Evolutionary conservation across 2,113 vertebrate genomes (phyloP).

Genomic region (Melanocharis versteri): DNA sequence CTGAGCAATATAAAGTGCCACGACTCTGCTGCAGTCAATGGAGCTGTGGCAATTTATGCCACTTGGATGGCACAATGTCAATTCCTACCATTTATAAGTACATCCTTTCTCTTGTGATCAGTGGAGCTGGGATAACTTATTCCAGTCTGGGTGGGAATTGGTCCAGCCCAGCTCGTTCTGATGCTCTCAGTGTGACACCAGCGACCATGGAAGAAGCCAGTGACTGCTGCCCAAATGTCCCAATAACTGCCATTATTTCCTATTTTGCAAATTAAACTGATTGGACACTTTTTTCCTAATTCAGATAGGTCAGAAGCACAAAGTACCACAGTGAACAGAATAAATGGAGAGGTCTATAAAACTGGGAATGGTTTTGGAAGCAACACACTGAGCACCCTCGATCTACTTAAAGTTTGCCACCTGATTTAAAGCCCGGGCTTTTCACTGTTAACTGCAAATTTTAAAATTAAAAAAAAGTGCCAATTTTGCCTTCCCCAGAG

Average conservation of each 20-base stretch:
- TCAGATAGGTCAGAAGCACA: neutral
- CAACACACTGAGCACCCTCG: neutral
- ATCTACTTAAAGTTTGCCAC: conserved; percentile 66
- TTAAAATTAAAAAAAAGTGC: conserved; percentile 64
- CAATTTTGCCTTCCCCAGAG: conserved; percentile 70
- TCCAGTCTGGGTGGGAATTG: neutral
- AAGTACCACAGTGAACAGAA: neutral
- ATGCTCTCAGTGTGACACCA: neutral
- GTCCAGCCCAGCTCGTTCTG: neutral
- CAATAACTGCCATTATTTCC: neutral
- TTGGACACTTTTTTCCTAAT: neutral
- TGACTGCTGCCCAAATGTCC: neutral
- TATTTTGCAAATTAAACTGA: neutral
- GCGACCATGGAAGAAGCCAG: neutral
- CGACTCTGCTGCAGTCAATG: neutral
- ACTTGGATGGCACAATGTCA: neutral
- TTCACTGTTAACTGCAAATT: conserved; percentile 69
- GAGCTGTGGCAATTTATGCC: conserved; percentile 3
- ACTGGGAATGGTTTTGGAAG: conserved; percentile 7
- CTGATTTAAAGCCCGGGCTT: conserved; percentile 53
- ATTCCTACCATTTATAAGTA: neutral
- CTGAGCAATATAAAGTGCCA: neutral
- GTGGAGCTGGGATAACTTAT: neutral
- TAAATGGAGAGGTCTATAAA: neutral
- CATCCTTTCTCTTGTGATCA: neutral